phyloP scores from a whole-genome alignment of 2,888 invertebrate species.

The Eristalis arbustorum region DNA sequence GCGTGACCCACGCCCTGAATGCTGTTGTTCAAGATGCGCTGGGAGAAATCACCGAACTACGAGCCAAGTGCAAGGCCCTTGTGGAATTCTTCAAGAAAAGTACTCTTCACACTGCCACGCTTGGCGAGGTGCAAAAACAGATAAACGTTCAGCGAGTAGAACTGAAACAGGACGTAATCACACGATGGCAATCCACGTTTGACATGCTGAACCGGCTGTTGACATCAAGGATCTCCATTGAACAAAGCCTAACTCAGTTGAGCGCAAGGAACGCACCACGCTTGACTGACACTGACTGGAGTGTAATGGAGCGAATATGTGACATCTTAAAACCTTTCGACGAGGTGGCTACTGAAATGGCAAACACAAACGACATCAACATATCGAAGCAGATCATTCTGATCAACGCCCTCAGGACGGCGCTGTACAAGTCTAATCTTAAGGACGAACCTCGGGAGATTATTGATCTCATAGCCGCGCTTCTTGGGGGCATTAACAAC shows the following conservation, averaged over 20 bases:
- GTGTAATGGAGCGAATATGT: neutral
- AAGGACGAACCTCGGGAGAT: neutral
- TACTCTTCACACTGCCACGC: neutral
- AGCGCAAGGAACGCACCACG: neutral
- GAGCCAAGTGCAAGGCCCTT: neutral
- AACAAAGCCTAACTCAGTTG: neutral
- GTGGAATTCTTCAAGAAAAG: constrained; percentile 11
- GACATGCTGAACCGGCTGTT: neutral
- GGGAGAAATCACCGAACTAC: neutral
- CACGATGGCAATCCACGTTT: constrained; percentile 11
- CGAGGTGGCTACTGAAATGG: neutral
- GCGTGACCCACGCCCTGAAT: neutral
- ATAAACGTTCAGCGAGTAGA: neutral
- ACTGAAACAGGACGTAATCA: neutral
- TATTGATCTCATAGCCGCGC: neutral
- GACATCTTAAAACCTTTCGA: neutral
- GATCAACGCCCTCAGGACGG: neutral
- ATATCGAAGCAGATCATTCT: neutral
- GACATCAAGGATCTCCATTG: neutral
- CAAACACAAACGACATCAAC: neutral
- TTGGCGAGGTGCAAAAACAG: neutral
- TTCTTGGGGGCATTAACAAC: neutral
- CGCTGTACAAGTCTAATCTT: neutral
- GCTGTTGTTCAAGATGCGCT: neutral
- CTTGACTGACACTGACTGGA: neutral